Evolutionary conservation across 2,888 invertebrate genomes (phyloP), one percentile per base, ranked within the genome.

Genomic region (Drosophila imparisetae): DNA sequence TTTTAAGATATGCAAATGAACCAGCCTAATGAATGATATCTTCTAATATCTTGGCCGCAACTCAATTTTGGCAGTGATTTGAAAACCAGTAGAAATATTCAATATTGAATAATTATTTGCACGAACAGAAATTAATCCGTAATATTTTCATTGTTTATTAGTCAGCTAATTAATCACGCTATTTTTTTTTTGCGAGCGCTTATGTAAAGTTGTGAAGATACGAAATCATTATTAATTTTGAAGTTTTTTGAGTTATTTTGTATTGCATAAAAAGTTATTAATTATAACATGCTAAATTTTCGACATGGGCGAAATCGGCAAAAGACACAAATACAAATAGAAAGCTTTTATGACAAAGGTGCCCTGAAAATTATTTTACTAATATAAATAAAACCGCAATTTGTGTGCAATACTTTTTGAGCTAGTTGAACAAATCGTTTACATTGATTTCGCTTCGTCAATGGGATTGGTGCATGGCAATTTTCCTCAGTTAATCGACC

Each of bases 401-500:
- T 45, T 45, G 15, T 45, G 15, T 24, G 7, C 1, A 21, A 21
- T 7, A 15, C 32, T 21, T 15, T 45, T 21, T 10, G 1, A 45
- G 21, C 21, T 45, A 45, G 21, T 27, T 49, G 27, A 49, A 27
- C 49, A 27, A 49, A 27, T 21, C 48, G 24, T 24, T 13, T 15
- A 15, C 4, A 48, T 21, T 32, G 13, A 34, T 15, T 34, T 53
- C 3, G 11, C 11, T 29, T 49, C 1, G 10, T 15, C 3, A 18
- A 2, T 49, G 6, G 18, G 18, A 27, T 18, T 49, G 18, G 18
- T 2, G 50, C 11, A 27, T 10, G 36, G 4, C 2, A n/a, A 30
- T 10, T 61, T 61, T 8, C 21, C 4, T n/a, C 10, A 10, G 1
- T 45, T 24, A 59, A 77, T 61, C 59, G 84, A 38, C 83, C 81